Percentiles rank a stretch among this genome's conserved stretches.
Evolutionary conservation across 2,888 invertebrate species (phyloP).

Genomic region (Pegoplata infirma): DNA sequence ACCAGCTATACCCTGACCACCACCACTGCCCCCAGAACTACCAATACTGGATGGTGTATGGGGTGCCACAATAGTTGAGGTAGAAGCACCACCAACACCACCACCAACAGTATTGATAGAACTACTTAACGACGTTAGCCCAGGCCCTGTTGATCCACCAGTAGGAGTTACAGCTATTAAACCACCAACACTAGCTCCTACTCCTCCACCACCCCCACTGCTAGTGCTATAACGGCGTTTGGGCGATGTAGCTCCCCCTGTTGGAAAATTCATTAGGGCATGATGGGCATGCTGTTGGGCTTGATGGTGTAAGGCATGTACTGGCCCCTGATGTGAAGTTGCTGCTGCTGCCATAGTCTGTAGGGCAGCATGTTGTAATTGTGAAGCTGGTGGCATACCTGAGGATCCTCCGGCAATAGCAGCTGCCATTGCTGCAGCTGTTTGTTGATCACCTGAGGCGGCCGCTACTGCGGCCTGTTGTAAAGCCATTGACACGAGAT

Average conservation of each 20-base stretch:
- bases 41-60: constrained; percentile 61
- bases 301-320: constrained; percentile 74
- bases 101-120: constrained; percentile 37
- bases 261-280: constrained; percentile 65
- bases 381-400: constrained; percentile 65
- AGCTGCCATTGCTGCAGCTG: constrained; percentile 61
- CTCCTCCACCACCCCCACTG: constrained; percentile 66
- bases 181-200: constrained; percentile 36
- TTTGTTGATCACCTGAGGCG: constrained; percentile 52
- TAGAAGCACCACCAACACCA: constrained; percentile 60
- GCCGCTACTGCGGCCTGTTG: constrained; percentile 66
- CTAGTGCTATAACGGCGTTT: constrained; percentile 71
- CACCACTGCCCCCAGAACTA: constrained; percentile 44
- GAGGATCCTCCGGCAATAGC: constrained; percentile 58
- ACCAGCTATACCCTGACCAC: constrained; percentile 48
- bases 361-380: constrained; percentile 63
- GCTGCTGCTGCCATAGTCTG: constrained; percentile 64
- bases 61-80: constrained; percentile 59
- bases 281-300: constrained; percentile 65
- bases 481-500: constrained; percentile 71
- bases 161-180: constrained; percentile 58
- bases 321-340: constrained; percentile 69
- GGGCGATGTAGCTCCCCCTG: constrained; percentile 61
- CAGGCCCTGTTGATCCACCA: constrained; percentile 52
- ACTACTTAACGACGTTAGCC: constrained; percentile 37